phyloP scores from a whole-genome alignment of 2,888 invertebrate genomes.

The Cetonia aurata region DNA sequence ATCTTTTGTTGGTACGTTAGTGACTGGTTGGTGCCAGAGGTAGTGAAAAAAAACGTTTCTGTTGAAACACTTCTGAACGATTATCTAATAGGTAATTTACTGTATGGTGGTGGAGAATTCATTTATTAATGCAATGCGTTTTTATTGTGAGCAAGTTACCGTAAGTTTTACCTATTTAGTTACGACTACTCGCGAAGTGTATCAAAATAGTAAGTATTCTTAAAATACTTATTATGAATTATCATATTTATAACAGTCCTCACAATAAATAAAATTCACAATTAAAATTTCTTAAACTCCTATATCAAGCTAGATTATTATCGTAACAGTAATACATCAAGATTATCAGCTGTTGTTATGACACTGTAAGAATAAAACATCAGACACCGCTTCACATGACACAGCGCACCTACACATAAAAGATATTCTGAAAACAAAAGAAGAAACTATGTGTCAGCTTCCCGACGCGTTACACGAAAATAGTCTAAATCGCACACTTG shows the following conservation, averaged over 20 bases:
- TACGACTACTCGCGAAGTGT: no score
- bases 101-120: no score
- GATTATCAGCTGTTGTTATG: conserved; percentile 1
- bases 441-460: not conserved
- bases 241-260: not conserved
- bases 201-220: no score
- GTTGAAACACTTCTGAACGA: no score
- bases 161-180: no score
- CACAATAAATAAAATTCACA: conserved; percentile 8
- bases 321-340: conserved; percentile 25
- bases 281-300: conserved; percentile 17
- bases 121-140: no score
- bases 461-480: not conserved
- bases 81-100: no score
- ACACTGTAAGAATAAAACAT: not conserved
- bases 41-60: no score
- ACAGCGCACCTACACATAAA: not conserved
- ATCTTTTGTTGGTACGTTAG: no score
- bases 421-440: not conserved
- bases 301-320: conserved; percentile 1
- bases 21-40: no score
- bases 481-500: conserved; percentile 25
- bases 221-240: no score
- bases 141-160: no score
- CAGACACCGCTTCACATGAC: not conserved